These are phyloP conservation scores for Lumbricus terrestris DNA, from an alignment of 2,888 invertebrate genomes.

Conservation along the genomic window DNA sequence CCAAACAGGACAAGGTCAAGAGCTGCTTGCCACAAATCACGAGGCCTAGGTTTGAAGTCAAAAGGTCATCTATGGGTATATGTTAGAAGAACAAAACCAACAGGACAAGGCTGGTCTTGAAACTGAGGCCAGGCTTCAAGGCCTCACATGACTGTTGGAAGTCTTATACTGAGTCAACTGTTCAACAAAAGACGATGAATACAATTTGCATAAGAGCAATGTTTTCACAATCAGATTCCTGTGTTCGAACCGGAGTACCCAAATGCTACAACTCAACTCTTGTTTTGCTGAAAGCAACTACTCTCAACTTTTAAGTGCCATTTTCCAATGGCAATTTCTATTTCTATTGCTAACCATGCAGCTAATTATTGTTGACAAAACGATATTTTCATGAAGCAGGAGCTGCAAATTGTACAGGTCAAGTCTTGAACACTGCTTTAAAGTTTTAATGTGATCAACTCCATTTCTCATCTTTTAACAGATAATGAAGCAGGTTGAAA, in stretches of 20 bases:
- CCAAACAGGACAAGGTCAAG: too few relatives aligned
- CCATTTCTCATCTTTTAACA: neutral
- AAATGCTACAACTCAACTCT: neutral
- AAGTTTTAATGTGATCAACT: neutral
- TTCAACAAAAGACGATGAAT: neutral
- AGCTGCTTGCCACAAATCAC: neutral
- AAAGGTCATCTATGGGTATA: neutral
- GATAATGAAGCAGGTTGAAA: neutral
- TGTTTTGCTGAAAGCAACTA: neutral
- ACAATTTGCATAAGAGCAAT: neutral
- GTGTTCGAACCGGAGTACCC: neutral
- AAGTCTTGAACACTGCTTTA: neutral
- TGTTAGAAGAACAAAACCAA: neutral
- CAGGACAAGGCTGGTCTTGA: neutral
- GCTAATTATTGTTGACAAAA: neutral
- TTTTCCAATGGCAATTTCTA: neutral
- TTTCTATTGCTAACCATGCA: neutral
- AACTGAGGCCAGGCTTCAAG: neutral
- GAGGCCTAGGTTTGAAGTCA: neutral
- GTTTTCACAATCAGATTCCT: neutral
- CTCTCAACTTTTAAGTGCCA: neutral
- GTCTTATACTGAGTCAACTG: neutral
- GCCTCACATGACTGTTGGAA: neutral
- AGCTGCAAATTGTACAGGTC: neutral
- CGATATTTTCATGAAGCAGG: neutral